Evolutionary conservation across 2,797 vertebrate species (phyloP).

Genomic region (Brachyalestes nurse): DNA sequence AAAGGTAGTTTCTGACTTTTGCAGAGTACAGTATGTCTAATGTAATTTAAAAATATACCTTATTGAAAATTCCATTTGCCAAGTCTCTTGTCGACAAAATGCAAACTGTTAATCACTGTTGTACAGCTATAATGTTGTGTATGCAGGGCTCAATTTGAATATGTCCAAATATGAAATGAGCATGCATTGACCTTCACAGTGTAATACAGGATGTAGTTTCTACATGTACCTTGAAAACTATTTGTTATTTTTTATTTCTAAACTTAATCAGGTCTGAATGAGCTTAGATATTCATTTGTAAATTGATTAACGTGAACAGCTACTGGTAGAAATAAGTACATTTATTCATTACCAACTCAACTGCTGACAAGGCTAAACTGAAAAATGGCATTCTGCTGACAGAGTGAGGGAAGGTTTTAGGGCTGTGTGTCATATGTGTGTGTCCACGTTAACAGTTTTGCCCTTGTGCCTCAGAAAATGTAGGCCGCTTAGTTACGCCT

Average conservation of each 20-base stretch:
- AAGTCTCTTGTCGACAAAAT: too few species aligned
- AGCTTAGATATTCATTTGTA: not conserved
- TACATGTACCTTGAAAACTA: too few species aligned
- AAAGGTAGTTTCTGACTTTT: not conserved
- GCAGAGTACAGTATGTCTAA: not conserved
- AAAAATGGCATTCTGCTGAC: not conserved
- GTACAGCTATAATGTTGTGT: too few species aligned
- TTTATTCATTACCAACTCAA: not conserved
- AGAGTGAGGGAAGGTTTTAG: slow-evolving; percentile 8
- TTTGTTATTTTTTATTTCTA: not conserved
- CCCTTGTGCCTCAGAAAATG: slow-evolving; percentile 96
- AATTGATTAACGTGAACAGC: not conserved
- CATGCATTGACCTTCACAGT: too few species aligned
- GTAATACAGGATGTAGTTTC: too few species aligned
- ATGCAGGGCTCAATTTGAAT: too few species aligned
- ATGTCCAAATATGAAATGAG: too few species aligned
- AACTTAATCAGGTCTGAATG: not conserved
- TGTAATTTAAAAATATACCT: not conserved
- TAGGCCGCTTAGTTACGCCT: slow-evolving; percentile 96
- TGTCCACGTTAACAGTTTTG: slow-evolving; percentile 75
- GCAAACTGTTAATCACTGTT: too few species aligned
- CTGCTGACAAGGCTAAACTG: slow-evolving; percentile 2
- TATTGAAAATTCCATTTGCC: too few species aligned
- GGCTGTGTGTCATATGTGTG: slow-evolving; percentile 2
- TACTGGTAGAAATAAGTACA: not conserved